These are phyloP conservation scores for Siniperca knerii DNA, from an alignment of 2,113 vertebrate species.

Conservation along the genomic window DNA sequence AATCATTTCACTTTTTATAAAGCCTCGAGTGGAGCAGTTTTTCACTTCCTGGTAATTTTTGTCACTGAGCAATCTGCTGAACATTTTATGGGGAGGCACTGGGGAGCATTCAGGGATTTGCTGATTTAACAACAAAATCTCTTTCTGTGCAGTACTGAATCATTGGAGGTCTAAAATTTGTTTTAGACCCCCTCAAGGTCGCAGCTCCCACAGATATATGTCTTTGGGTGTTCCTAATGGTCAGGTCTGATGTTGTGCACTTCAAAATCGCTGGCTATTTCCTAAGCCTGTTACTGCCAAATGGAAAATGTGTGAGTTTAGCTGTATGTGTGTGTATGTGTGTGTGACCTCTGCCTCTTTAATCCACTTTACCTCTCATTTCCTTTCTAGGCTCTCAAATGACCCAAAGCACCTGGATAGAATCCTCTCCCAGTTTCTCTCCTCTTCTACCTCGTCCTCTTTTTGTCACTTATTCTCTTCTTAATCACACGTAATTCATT, in stretches of 20 bases:
- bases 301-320: conserved; percentile 71
- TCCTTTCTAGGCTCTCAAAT: conserved; percentile 63
- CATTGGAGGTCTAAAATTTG: conserved; percentile 49
- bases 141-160: conserved; percentile 32
- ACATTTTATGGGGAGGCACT: conserved; percentile 27
- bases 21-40: conserved; percentile 14
- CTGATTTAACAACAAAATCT: conserved; percentile 63
- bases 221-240: conserved; percentile 69
- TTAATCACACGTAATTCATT: not conserved
- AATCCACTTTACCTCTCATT: conserved; percentile 80
- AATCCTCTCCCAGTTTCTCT: conserved; percentile 21
- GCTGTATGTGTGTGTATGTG: not conserved
- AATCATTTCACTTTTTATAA: conserved; percentile 12
- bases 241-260: conserved; percentile 63
- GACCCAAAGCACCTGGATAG: conserved; percentile 53
- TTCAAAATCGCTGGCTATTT: conserved; percentile 66
- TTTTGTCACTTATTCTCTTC: conserved; percentile 1
- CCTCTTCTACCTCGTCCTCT: not conserved
- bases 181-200: conserved; percentile 63
- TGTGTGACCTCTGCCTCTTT: conserved; percentile 66
- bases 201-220: conserved; percentile 45
- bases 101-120: conserved; percentile 45
- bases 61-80: conserved; percentile 46
- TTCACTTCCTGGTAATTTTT: conserved; percentile 38
- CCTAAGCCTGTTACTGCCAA: conserved; percentile 79